phyloP scores from a whole-genome alignment of 2,113 vertebrate species.

The Prietella phreatophila region DNA sequence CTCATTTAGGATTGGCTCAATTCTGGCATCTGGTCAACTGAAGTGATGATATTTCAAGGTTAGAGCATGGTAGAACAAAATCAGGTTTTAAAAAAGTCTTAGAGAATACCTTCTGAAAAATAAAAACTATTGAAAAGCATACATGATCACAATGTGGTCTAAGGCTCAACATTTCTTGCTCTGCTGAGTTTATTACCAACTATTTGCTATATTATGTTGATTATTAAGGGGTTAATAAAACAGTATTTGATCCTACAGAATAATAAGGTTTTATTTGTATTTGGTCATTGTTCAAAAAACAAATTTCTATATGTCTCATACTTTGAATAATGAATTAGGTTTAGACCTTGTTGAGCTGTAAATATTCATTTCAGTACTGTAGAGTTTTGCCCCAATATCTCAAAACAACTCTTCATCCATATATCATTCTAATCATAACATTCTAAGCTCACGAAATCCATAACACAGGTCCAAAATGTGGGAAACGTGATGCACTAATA shows the following conservation, averaged over 20 bases:
- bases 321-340: not conserved
- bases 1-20: not conserved
- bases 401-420: not conserved
- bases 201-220: not conserved
- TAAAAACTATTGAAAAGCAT: not conserved
- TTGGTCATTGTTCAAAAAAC: not conserved
- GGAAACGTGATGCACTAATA: not conserved
- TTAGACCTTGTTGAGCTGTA: not conserved
- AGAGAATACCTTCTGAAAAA: not conserved
- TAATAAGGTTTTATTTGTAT: not conserved
- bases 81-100: slow-evolving; percentile 2
- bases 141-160: too few relatives aligned
- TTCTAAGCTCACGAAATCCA: not conserved
- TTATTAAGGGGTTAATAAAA: not conserved
- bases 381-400: not conserved
- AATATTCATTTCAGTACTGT: not conserved
- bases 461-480: not conserved
- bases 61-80: not conserved
- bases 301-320: not conserved
- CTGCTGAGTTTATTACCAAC: not conserved
- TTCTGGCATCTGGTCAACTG: not conserved
- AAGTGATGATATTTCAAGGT: not conserved
- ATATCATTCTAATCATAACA: not conserved
- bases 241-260: not conserved
- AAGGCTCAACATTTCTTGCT: not conserved